Conservation (phyloP, 2,797 vertebrate genomes). For the Hirundo rustica region DNA sequence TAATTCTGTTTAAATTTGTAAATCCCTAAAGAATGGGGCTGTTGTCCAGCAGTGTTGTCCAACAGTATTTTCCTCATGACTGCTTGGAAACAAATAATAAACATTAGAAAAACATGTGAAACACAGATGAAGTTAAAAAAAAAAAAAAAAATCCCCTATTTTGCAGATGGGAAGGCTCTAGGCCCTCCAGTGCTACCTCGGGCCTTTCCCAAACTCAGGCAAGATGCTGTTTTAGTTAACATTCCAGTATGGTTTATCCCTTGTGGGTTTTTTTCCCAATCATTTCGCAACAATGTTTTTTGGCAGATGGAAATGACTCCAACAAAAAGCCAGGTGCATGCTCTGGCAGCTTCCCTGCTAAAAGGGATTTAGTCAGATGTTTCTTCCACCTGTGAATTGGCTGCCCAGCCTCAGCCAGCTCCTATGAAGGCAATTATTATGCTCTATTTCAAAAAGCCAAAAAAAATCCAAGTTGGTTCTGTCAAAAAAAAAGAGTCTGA, state of each 20-base stretch:
- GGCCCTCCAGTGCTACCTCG: neutral
- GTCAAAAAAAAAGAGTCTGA: neutral
- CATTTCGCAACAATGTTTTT: constrained; percentile 16
- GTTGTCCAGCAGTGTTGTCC: neutral
- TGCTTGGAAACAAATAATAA: neutral
- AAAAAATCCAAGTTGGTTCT: neutral
- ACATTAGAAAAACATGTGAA: neutral
- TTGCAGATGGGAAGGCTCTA: neutral
- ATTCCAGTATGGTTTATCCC: neutral
- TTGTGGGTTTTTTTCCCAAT: constrained; percentile 7
- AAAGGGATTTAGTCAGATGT: constrained; percentile 65
- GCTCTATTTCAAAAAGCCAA: constrained; percentile 55
- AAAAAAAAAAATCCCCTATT: neutral
- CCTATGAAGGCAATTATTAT: constrained; percentile 53
- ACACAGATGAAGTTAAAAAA: neutral
- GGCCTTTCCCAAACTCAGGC: neutral
- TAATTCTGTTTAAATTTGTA: constrained; percentile 1
- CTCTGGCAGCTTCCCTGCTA: constrained; percentile 2
- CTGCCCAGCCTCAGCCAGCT: constrained; percentile 24
- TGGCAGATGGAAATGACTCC: constrained; percentile 62
- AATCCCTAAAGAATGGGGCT: neutral
- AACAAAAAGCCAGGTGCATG: constrained; percentile 56
- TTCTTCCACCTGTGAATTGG: constrained; percentile 65
- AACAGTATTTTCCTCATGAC: neutral
- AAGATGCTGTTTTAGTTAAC: neutral